Evolutionary conservation across 2,888 invertebrate genomes (phyloP).

Genomic region (Drosophila lutescens): DNA sequence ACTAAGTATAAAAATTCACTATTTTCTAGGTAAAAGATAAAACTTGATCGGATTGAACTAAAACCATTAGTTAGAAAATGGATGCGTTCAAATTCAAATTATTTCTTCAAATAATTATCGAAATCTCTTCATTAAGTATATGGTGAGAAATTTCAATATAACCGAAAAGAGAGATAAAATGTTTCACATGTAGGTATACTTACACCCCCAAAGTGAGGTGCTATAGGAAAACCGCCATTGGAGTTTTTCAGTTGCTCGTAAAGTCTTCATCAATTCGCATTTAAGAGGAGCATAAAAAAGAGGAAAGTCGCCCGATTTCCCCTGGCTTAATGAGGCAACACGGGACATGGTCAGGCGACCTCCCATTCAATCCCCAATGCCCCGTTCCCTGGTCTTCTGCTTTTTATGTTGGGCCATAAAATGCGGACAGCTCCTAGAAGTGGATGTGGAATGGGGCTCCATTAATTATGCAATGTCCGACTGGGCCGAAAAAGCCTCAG

Average conservation of each 20-base stretch:
- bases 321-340: conserved; percentile 45
- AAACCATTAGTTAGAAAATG: too few relatives aligned
- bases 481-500: conserved; percentile 34
- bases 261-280: conserved; percentile 51
- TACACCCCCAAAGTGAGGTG: not conserved
- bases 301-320: conserved; percentile 12
- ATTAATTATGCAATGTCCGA: conserved; percentile 38
- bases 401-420: conserved; percentile 51
- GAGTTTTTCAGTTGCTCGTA: conserved; percentile 32
- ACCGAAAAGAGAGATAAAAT: not conserved
- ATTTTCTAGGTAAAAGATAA: too few relatives aligned
- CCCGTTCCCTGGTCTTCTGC: not conserved
- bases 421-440: conserved; percentile 36
- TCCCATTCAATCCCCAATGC: not conserved
- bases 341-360: conserved; percentile 29
- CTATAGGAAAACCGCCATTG: not conserved
- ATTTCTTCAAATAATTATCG: not conserved
- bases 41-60: too few relatives aligned
- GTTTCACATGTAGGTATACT: not conserved
- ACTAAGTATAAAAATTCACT: too few relatives aligned
- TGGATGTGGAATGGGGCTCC: conserved; percentile 22
- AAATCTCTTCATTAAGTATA: not conserved
- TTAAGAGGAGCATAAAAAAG: conserved; percentile 26
- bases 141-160: not conserved
- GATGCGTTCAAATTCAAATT: too few relatives aligned